Evolutionary conservation across 2,113 vertebrate species (phyloP), one percentile per base, ranked within the genome.

Genomic region (Cathartes aura): DNA sequence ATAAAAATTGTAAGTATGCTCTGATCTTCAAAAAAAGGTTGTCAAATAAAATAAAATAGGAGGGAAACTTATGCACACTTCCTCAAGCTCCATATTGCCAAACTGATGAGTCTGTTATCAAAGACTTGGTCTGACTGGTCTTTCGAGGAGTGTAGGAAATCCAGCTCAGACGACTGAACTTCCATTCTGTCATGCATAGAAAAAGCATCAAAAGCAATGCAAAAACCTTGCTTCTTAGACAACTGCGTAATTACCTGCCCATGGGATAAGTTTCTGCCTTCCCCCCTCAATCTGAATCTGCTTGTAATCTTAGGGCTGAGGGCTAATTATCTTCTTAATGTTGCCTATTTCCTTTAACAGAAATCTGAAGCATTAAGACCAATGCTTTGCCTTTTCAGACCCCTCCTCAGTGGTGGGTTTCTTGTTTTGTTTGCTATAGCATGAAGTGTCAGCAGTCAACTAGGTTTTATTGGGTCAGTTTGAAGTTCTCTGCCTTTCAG

Each of bases 11-110:
- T 82, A 92, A 95, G 79, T 74, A 30, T 68, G 59, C 92, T 96
- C 95, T 97, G 96, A 97, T 96, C 92, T 93, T 97, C 83, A 97
- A 95, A 93, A 95, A 92, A 96, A 67, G 27, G 7, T 86, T 93
- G 73, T 78, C 68, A 96, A 93, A 89, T 83, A 85, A 90, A 96
- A 97, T 59, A 90, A 97, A 97, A 95, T 70, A 82, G 67, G 60
- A 89, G 52, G 72, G 56, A 91, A 96, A 91, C 64, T 89, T 96
- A 97, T 97, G 96, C 96, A 95, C 87, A 95, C 87, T 94, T 96
- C 94, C 92, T 94, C 62, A 85, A 95, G 87, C 63, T 89, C 84
- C 50, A 11, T 85, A 89, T 86, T 97, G 96, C 62, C 82, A 93
- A 92, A 96, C 85, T 66, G 82, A 96, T 88, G 95, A 95, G 82